A percentile compares a stretch with the other conserved stretches of the same genome.
These are phyloP conservation scores for Drosophila gaucha DNA, from an alignment of 2,888 invertebrate genomes.

Conservation along the genomic window DNA sequence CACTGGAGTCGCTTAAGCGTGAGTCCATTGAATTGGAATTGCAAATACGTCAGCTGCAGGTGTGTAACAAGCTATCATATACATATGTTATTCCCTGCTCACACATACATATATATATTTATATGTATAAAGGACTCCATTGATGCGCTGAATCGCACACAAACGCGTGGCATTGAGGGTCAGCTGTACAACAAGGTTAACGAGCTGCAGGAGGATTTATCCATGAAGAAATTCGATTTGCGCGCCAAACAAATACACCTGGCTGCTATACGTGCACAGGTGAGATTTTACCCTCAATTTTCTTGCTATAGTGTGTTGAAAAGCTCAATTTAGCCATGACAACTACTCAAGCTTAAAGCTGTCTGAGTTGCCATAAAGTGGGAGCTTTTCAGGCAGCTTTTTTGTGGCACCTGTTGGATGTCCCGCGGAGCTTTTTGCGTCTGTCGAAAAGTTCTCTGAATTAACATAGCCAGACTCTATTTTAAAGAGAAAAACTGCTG, in stretches of 20 bases:
- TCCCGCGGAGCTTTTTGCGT: constrained; percentile 16
- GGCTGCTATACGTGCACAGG: constrained; percentile 95
- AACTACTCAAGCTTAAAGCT: constrained; percentile 13
- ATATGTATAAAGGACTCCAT: constrained; percentile 91
- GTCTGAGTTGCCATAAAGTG: background rate
- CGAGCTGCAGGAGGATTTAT: constrained; percentile 97
- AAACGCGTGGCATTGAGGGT: constrained; percentile 91
- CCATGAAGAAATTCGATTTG: constrained; percentile 96
- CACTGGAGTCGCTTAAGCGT: constrained; percentile 91
- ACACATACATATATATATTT: background rate
- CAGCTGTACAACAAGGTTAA: constrained; percentile 96
- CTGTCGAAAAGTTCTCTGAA: constrained; percentile 1
- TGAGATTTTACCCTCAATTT: constrained; percentile 86
- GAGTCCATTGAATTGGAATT: constrained; percentile 93
- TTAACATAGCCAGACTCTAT: background rate
- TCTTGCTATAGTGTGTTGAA: constrained; percentile 21
- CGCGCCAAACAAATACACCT: constrained; percentile 95
- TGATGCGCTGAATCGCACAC: constrained; percentile 92
- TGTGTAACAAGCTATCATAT: constrained; percentile 64
- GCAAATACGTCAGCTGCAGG: constrained; percentile 93
- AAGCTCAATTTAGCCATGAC: constrained; percentile 30
- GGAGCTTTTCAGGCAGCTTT: constrained; percentile 36
- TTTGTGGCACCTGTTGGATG: constrained; percentile 50
- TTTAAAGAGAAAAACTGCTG: too few relatives aligned
- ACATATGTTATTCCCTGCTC: constrained; percentile 60